Conservation (phyloP, 2,797 vertebrate species). For the Neosalanx taihuensis region DNA sequence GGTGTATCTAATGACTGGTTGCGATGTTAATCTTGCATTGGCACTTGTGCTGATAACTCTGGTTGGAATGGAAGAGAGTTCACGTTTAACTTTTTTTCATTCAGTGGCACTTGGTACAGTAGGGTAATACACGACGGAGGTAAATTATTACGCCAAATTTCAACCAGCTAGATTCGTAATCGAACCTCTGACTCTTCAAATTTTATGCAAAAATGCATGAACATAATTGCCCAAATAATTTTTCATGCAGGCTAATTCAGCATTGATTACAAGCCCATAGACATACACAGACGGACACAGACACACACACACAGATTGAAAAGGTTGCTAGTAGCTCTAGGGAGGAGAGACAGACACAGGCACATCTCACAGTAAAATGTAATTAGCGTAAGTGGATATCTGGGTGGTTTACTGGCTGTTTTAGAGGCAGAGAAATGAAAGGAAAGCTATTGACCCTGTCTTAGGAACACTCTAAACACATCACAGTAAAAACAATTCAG, state of each 20-base stretch:
- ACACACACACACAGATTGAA: constrained; percentile 18
- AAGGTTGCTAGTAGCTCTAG: constrained; percentile 36
- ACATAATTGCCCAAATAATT: constrained; percentile 13
- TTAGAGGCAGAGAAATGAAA: constrained; percentile 51
- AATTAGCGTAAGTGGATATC: constrained; percentile 61
- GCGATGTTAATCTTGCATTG: constrained; percentile 48
- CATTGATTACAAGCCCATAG: neutral
- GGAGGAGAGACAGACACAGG: constrained; percentile 37
- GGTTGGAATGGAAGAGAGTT: neutral
- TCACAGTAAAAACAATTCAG: constrained; percentile 43
- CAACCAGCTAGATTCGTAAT: neutral
- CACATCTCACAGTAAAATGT: constrained; percentile 55
- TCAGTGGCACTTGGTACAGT: neutral
- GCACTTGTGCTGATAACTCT: constrained; percentile 14
- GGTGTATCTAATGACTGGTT: constrained; percentile 47
- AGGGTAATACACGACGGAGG: neutral
- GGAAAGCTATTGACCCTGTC: constrained; percentile 45
- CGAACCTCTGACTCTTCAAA: constrained; percentile 1
- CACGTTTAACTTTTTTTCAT: too few relatives aligned
- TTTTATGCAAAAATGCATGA: constrained; percentile 2
- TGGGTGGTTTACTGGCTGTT: constrained; percentile 58
- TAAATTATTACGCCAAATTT: neutral
- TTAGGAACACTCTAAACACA: constrained; percentile 44
- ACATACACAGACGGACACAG: neutral
- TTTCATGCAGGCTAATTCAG: neutral